Base-by-base conservation (phyloP, 2,797 vertebrate species). In the Cryptoblepharus egeriae region DNA sequence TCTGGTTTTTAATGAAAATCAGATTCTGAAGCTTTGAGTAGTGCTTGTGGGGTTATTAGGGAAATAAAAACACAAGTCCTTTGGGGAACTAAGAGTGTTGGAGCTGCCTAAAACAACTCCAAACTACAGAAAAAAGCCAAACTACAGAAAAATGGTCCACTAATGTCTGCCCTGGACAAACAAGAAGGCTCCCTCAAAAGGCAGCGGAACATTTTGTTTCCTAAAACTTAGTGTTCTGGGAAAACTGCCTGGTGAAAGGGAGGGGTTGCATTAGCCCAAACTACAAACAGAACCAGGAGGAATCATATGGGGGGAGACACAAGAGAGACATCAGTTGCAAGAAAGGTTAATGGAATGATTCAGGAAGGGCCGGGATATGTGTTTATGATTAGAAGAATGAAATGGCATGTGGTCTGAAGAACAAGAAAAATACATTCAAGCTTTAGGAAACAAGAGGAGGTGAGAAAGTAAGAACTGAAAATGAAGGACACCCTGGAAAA, bases 121-220 rank as follows among this genome's bases (percentile, higher is more conserved):
- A 86, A 87, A 78, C 65, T 82, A 69, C 76, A 84, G 78, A 87
- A 58, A 4, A 82, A 60, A 83, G 77, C 55, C 86, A 88, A 87
- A 78, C 65, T 82, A 69, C 76, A 84, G 78, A 87, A 58, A 4
- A 82, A 60, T 61, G 57, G 39, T 45, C 87, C 57, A 42, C 67
- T 74, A 77, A 77, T 5, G 5, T 81, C 87, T 79, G 63, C 64
- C 45, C 39, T 3, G 79, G 28, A 49, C 72, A 72, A 80, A 42
- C 39, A 75, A 76, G 87, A 80, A 74, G 65, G 60, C 65, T 57
- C 81, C 77, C 85, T 85, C 70, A 87, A 81, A 75, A 82, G 68
- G 79, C 57, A 68, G 39, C 5, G 82, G 88, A 90, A 90, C 77
- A 77, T 81, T 90, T 84, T 93, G 81, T 91, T 92, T 94, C 75